These are phyloP conservation scores for Formica exsecta DNA, from an alignment of 1,140 invertebrate species.

Conservation along the genomic window DNA sequence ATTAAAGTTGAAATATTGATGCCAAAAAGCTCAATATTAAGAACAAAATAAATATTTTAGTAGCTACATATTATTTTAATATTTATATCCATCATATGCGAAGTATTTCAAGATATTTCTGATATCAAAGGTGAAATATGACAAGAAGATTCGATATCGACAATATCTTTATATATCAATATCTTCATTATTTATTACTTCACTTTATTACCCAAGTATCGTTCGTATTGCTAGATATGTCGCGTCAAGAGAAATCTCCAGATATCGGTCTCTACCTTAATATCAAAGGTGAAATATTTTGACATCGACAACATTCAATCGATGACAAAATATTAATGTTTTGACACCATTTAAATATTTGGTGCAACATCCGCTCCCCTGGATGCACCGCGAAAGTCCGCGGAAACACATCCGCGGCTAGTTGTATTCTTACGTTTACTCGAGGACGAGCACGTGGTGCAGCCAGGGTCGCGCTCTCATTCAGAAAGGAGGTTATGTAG, in stretches of 20 bases:
- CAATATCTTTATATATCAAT: neutral
- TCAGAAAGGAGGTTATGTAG: constrained; percentile 81
- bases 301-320: neutral
- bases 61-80: constrained; percentile 26
- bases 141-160: constrained; percentile 16
- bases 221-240: neutral
- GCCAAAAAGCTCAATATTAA: neutral
- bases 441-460: constrained; percentile 70
- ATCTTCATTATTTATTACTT: constrained; percentile 20
- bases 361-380: neutral
- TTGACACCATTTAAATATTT: neutral
- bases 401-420: constrained; percentile 42
- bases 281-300: neutral
- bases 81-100: neutral
- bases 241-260: neutral
- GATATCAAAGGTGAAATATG: neutral
- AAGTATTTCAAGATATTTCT: neutral
- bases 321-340: neutral
- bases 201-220: neutral
- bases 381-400: constrained; percentile 9
- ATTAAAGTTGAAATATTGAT: neutral
- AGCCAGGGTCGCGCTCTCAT: constrained; percentile 78
- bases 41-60: neutral
- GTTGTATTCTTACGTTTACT: constrained; percentile 68
- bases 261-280: neutral